These are phyloP conservation scores for Parapristionchus giblindavisi DNA, from an alignment of 2,888 invertebrate genomes.

Conservation along the genomic window DNA sequence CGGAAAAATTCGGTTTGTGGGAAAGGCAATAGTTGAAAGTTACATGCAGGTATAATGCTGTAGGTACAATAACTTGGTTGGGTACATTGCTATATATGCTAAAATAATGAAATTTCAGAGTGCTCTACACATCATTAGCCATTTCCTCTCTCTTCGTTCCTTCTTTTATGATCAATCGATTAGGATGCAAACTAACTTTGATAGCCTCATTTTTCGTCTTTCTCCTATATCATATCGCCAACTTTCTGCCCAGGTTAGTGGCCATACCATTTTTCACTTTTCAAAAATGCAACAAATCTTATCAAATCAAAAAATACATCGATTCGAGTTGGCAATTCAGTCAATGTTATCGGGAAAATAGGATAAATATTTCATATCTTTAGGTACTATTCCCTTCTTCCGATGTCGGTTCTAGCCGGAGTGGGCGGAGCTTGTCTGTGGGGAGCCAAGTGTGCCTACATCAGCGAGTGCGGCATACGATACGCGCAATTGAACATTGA, in stretches of 20 bases:
- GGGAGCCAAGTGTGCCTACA: conserved; percentile 96
- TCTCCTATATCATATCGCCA: conserved; percentile 90
- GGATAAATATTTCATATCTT: no score
- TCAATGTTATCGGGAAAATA: no score
- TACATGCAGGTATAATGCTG: no score
- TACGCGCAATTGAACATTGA: conserved; percentile 82
- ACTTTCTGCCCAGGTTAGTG: conserved; percentile 83
- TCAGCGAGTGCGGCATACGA: conserved; percentile 90
- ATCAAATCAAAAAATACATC: no score
- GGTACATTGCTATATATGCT: no score
- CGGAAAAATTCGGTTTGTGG: no score
- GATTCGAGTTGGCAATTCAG: no score
- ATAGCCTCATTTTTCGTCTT: conserved; percentile 91
- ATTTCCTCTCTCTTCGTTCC: conserved; percentile 95
- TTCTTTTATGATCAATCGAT: conserved; percentile 86
- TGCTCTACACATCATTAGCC: conserved; percentile 90
- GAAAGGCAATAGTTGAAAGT: no score
- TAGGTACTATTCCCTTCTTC: conserved; percentile 77
- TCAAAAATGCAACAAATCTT: neutral
- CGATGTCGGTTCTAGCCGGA: conserved; percentile 89
- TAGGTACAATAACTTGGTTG: no score
- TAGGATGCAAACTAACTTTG: conserved; percentile 95
- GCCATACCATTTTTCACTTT: neutral
- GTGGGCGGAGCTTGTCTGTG: conserved; percentile 96
- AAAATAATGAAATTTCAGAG: conserved; percentile 69